Evolutionary conservation across 1,140 invertebrate species (phyloP).

Genomic region (Temnothorax longispinosus): DNA sequence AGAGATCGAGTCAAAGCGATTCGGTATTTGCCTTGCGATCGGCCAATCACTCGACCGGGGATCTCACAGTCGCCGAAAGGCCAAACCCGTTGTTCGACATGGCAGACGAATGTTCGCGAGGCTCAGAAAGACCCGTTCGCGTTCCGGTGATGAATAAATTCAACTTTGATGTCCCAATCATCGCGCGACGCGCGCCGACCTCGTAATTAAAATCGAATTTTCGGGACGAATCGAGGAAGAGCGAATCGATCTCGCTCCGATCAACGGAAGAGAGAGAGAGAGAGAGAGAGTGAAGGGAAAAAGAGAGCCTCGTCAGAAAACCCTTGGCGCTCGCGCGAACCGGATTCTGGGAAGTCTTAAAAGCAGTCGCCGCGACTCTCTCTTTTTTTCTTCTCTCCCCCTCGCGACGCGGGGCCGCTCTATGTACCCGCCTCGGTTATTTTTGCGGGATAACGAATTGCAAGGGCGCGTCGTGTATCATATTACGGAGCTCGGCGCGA

Average conservation of each 20-base stretch:
- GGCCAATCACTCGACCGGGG: constrained; percentile 4
- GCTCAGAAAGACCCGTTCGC: neutral
- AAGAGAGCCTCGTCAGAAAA: neutral
- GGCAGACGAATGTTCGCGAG: neutral
- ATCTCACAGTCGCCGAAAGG: constrained; percentile 25
- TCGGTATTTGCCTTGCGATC: constrained; percentile 12
- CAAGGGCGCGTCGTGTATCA: neutral
- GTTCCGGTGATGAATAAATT: constrained; percentile 47
- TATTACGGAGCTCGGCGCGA: neutral
- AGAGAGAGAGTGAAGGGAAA: neutral
- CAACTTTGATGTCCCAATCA: constrained; percentile 54
- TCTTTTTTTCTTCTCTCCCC: neutral
- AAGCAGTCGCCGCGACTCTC: neutral
- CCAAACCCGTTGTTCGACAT: constrained; percentile 8
- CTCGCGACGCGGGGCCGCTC: neutral
- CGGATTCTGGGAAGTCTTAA: constrained; percentile 35
- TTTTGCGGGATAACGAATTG: constrained; percentile 25
- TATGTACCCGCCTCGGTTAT: neutral
- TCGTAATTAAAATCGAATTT: constrained; percentile 56
- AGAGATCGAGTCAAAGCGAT: neutral
- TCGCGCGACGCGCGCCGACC: neutral
- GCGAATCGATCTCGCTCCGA: constrained; percentile 7
- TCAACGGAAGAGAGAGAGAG: neutral
- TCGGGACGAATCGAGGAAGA: constrained; percentile 33
- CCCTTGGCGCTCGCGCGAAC: neutral